phyloP scores from a whole-genome alignment of 2,888 invertebrate genomes.

The Tuta absoluta region DNA sequence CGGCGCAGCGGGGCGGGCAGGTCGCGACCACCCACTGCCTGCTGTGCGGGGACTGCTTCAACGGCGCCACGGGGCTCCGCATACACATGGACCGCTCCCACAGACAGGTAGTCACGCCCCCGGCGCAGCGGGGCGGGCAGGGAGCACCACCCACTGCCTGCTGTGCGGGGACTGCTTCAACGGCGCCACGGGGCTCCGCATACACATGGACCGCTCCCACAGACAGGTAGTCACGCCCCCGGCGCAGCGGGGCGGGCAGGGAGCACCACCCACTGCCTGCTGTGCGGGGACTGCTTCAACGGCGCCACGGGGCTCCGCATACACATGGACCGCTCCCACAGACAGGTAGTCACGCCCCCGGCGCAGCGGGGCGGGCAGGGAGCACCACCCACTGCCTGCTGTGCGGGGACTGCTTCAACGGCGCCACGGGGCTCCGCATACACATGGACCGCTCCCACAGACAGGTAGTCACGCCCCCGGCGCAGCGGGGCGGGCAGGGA shows the following conservation, averaged over 20 bases:
- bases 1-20: neutral
- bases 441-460: conserved; percentile 16
- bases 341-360: neutral
- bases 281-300: conserved; percentile 13
- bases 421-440: conserved; percentile 7
- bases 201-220: conserved; percentile 17
- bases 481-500: neutral
- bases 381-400: neutral
- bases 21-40: conserved; percentile 10
- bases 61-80: conserved; percentile 10
- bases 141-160: neutral
- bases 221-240: neutral
- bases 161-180: conserved; percentile 14
- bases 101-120: neutral
- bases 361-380: neutral
- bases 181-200: conserved; percentile 7
- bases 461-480: neutral
- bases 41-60: conserved; percentile 13
- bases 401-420: conserved; percentile 13
- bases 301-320: conserved; percentile 9
- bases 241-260: neutral
- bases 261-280: neutral
- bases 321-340: conserved; percentile 15
- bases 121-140: neutral
- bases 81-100: conserved; percentile 18